Percentiles rank a stretch among this genome's conserved stretches.
These are phyloP conservation scores for Yponomeuta evonymella DNA, from an alignment of 2,888 invertebrate species.

Conservation along the genomic window DNA sequence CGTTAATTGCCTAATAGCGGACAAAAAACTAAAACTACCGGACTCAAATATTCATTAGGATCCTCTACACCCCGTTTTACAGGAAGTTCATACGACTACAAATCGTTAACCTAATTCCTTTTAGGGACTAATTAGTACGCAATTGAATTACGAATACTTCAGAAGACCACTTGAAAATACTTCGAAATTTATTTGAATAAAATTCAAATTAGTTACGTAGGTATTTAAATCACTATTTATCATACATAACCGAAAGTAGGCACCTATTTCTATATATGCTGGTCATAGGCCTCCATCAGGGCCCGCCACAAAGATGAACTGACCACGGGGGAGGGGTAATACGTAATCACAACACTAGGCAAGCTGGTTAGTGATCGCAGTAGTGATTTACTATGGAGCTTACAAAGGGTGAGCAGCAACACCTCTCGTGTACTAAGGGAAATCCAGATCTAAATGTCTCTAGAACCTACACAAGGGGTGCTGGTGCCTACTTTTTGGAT, in stretches of 20 bases:
- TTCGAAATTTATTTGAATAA: not conserved
- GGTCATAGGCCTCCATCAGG: no score
- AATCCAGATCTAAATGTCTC: no score
- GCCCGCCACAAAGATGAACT: no score
- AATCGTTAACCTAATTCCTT: no score
- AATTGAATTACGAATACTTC: not conserved
- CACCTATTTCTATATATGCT: not conserved
- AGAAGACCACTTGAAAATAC: not conserved
- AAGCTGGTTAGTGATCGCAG: no score
- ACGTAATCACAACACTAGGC: no score
- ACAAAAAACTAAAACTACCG: conserved; percentile 14
- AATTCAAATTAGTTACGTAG: not conserved
- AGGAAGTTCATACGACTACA: not conserved
- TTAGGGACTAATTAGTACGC: not conserved
- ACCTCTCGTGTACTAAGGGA: no score
- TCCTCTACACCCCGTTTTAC: not conserved
- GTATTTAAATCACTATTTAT: not conserved
- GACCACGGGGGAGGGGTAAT: no score
- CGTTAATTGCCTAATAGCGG: conserved; percentile 17
- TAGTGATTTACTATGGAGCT: no score
- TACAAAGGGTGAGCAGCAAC: no score
- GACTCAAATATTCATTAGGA: not conserved
- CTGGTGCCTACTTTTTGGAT: no score
- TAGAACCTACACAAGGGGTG: no score
- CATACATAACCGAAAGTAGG: not conserved